Evolutionary conservation across 2,113 vertebrate species (phyloP), one percentile per base, ranked within the genome.

Genomic region (Bubo scandiacus): DNA sequence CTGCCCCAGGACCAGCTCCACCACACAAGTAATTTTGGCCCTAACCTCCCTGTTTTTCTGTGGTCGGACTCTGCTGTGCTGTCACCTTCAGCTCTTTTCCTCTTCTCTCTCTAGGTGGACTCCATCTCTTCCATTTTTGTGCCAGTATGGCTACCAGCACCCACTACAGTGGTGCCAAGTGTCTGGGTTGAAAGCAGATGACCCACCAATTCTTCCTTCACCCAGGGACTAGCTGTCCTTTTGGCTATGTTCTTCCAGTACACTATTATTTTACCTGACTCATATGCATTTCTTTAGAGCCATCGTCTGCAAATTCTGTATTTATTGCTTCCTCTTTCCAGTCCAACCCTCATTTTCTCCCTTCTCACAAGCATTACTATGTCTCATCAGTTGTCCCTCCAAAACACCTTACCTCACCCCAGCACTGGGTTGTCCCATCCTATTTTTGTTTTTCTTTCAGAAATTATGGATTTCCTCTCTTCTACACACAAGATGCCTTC

Each of bases 21-120:
- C 12, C 15, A 75, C 72, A 71, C 8, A 14, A 38, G 22, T 25
- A 22, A 65, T 84, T 96, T 72, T 61, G 22, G 34, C 36, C 20
- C 9, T 57, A 45, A 71, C 13, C 25, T 95, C 42, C 20, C 20
- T 80, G 9, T 3, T 88, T 52, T 77, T 12, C 47, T 78, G 42
- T 15, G 12, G 22, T n/a, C 2, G 0, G 11, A 32, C 38, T 17
- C 23, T 2, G 0, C 40, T 63, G 10, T 5, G 0, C 59, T 66
- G 47, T 62, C 22, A 30, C 14, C n/a, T 84, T 40, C 1, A 1
- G 20, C 14, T 29, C 34, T 78, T 86, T 86, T 42, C 72, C 34
- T 52, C 29, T 42, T 40, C 21, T 42, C 29, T 81, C 25, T 68
- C 22, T 21, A 66, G 19, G 34, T 52, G 13, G 45, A 51, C 38